Conservation (phyloP, 2,797 vertebrate species). For the Sebastes miniatus region DNA sequence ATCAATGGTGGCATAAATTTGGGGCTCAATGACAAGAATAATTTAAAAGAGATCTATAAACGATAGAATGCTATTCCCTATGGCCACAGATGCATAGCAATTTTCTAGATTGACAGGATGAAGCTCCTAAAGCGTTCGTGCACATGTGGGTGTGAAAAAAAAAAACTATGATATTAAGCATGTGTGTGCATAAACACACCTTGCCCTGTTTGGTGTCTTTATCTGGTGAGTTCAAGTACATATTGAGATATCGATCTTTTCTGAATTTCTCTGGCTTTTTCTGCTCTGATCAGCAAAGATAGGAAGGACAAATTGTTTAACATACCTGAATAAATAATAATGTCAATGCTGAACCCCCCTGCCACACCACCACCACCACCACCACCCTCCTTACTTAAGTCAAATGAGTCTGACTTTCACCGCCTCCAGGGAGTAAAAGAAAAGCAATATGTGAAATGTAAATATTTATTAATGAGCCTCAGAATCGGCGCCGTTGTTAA, state of each 20-base stretch:
- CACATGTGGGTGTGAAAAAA: conserved; percentile 8
- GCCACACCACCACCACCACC: not conserved
- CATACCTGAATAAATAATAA: conserved; percentile 83
- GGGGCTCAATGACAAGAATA: conserved; percentile 98
- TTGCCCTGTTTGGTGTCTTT: conserved; percentile 73
- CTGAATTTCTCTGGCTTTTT: conserved; percentile 95
- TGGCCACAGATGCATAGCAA: conserved; percentile 82
- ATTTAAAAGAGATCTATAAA: conserved; percentile 99
- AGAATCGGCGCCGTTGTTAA: not conserved
- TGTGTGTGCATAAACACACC: conserved; percentile 75
- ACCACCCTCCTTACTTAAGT: conserved; percentile 28
- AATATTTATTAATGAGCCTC: conserved; percentile 30
- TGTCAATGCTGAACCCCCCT: conserved; percentile 59
- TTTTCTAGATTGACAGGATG: conserved; percentile 84
- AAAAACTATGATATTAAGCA: conserved; percentile 79
- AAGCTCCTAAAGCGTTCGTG: conserved; percentile 82
- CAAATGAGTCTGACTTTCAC: conserved; percentile 60
- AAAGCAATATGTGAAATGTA: conserved; percentile 45
- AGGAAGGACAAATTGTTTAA: conserved; percentile 89
- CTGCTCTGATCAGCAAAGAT: conserved; percentile 93
- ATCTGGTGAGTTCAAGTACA: conserved; percentile 95
- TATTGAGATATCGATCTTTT: conserved; percentile 97
- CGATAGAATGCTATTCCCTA: conserved; percentile 80
- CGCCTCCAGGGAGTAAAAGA: conserved; percentile 49
- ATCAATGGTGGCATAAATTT: conserved; percentile 99